Conservation (phyloP, 2,888 invertebrate genomes). For the Laothoe populi region DNA sequence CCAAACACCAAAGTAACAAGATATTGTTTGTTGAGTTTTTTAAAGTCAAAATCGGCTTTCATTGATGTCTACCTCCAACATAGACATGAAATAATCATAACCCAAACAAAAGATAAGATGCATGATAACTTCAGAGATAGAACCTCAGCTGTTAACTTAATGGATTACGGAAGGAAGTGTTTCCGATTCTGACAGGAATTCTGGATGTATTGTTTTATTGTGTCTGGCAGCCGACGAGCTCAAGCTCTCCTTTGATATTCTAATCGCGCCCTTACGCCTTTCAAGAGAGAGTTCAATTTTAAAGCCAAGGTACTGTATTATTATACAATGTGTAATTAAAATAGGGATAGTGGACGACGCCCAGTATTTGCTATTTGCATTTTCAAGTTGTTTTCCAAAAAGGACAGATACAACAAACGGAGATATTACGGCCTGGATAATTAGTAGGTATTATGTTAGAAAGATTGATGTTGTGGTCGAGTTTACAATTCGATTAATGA, state of each 20-base stretch:
- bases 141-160: constrained; percentile 26
- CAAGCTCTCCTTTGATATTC: neutral
- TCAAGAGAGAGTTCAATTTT: neutral
- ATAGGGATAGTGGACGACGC: constrained; percentile 19
- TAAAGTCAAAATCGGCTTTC: constrained; percentile 11
- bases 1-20: neutral
- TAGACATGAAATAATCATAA: constrained; percentile 5
- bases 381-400: constrained; percentile 5
- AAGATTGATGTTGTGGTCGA: neutral
- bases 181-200: constrained; percentile 25
- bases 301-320: neutral
- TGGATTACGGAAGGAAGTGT: constrained; percentile 33
- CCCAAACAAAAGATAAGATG: constrained; percentile 21
- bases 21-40: neutral
- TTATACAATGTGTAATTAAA: constrained; percentile 24
- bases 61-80: neutral
- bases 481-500: neutral
- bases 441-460: neutral
- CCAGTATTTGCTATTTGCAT: constrained; percentile 21
- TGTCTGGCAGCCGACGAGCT: constrained; percentile 25
- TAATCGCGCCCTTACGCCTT: neutral
- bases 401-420: constrained; percentile 4
- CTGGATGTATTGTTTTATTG: constrained; percentile 29
- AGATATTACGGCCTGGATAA: neutral
- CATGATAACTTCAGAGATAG: constrained; percentile 19